A percentile compares a stretch with the other conserved stretches of the same genome.
These are phyloP conservation scores for Catharus bicknelli DNA, from an alignment of 2,113 vertebrate genomes.

Conservation along the genomic window DNA sequence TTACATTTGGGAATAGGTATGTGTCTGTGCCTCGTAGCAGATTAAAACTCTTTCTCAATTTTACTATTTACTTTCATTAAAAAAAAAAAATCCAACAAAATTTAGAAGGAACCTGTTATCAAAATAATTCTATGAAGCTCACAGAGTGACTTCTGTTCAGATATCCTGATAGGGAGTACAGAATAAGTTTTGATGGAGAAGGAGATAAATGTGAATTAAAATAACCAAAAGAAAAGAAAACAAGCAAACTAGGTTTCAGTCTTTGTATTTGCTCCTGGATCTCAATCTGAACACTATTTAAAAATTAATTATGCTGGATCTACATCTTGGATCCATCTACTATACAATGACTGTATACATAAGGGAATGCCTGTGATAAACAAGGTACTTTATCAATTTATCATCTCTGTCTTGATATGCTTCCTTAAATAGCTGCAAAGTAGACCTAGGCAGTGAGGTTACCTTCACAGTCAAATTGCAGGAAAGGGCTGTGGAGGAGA, in stretches of 20 bases:
- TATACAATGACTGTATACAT: fast-evolving
- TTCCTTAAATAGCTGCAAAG: neutral
- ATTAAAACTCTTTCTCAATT: neutral
- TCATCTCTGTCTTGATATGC: neutral
- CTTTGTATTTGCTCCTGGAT: neutral
- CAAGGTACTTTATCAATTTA: neutral
- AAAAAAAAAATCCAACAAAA: too few relatives aligned
- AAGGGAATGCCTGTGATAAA: neutral
- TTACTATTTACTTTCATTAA: neutral
- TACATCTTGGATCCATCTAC: neutral
- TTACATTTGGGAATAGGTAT: neutral
- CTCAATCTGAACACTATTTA: neutral
- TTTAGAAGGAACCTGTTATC: neutral
- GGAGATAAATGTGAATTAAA: neutral
- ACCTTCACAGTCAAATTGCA: neutral
- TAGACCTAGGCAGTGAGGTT: neutral
- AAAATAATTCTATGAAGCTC: neutral
- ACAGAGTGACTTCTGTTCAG: neutral
- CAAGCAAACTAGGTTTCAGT: neutral
- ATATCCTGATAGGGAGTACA: neutral
- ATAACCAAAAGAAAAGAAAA: fast-evolving
- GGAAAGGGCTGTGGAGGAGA: neutral
- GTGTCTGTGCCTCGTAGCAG: neutral
- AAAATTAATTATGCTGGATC: neutral
- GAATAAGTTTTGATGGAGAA: neutral